Evolutionary conservation across 1,140 invertebrate species (phyloP), one percentile per base, ranked within the genome.

Genomic region (Ceratosolen solmsi): DNA sequence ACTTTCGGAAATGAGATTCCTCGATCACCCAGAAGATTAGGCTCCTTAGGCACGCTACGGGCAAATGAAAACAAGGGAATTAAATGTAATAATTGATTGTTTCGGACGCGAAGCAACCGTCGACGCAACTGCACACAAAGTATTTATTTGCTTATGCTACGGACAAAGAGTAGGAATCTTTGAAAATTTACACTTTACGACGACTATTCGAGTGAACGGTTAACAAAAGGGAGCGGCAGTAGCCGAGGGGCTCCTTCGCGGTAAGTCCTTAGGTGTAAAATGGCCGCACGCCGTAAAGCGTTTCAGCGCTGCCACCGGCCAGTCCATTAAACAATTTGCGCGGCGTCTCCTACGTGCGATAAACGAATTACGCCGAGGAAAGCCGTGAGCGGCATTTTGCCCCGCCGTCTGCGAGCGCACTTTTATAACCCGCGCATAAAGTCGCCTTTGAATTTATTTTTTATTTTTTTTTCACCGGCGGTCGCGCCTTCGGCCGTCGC

Each of bases 351-450:
- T 74, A 65, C 60, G 33, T 65, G 60, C 72, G 80, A 84, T 86
- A 83, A 87, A 85, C 84, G 84, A 84, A 86, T 86, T 85, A 86
- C 74, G 72, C 76, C 46, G 30, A 54, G 46, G 33, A 33, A 75
- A 33, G 15, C 63, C 17, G 51, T 20, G 41, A 41, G 73, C 13
- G 33, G 41, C 78, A 83, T 85, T 85, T 85, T 84, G 78, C 25
- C 1, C n/a, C 4, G 15, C 13, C 25, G 41, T 73, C 49, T 73
- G 8, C 15, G 17, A 15, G 7, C n/a, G 15, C 15, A 38, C 46
- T 41, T 75, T 71, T 58, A 36, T 75, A 38, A 20, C 36, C 20
- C 38, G 76, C 46, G 41, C 17, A 80, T 79, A 70, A 79, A 82
- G 84, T 80, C 76, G 76, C 63, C 25, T 70, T 79, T 79, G 30